Base-by-base conservation (phyloP, 2,888 invertebrate genomes). In the Chaitophorus viminalis region DNA sequence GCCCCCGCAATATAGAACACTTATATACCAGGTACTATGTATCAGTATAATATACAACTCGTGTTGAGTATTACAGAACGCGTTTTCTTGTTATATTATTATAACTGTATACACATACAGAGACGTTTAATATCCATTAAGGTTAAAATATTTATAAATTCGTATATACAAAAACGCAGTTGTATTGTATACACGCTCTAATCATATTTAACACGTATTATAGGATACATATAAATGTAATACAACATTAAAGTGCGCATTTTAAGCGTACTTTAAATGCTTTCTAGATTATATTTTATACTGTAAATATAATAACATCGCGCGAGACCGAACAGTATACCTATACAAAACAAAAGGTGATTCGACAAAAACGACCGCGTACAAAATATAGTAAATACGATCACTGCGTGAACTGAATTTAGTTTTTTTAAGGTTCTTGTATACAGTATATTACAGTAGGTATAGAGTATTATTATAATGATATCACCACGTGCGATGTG, bases 291-390 rank as follows among this genome's bases (percentile, higher is more conserved):
- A 74, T 36, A 21, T 36, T 25, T 21, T 74, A 18, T 17, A 72
- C 18, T 72, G 18, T 21, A 29, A 3, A 39, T 70, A 33, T 33
- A 33, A 21, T 21, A 74, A 74, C 74, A 25, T 25, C 18, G 36
- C 72, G 18, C 74, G 3, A 5, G 33, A 60, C 60, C 9, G 60
- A 60, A 36, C 25, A 39, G 39, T 60, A 25, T 21, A 33, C 25
- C n/a, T n/a, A n/a, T n/a, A 74, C 25, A 39, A 74, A 74, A 74
- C 74, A 74, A 74, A 74, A 31, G 39, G 74, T 25, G 39, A 74
- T 74, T 74, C 11, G 36, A 36, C 74, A 8, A 74, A 74, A 36
- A 36, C 25, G 60, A 5, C 60, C 36, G 36, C 25, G 25, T 39
- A 74, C 25, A 36, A 31, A 17, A 31, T 25, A 72, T 25, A 25